These are phyloP conservation scores for Epirrhoe alternata DNA, from an alignment of 2,888 invertebrate species.

Conservation along the genomic window DNA sequence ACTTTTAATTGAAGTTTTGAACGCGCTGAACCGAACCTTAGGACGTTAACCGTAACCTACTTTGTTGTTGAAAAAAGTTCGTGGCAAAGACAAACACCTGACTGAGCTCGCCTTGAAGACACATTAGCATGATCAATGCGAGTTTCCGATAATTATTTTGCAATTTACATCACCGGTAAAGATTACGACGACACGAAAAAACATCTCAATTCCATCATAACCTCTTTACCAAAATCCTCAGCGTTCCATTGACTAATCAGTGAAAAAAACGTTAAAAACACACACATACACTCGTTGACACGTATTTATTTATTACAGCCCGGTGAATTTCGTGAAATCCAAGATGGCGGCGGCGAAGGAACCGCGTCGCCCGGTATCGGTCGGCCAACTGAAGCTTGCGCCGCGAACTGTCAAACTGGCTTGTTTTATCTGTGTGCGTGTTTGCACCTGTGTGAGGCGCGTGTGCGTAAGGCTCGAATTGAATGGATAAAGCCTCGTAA, in stretches of 20 bases:
- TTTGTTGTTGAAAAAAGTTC: conserved; percentile 47
- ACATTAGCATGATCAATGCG: conserved; percentile 54
- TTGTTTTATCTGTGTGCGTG: conserved; percentile 59
- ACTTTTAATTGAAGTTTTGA: conserved; percentile 31
- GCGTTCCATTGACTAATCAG: conserved; percentile 39
- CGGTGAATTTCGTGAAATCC: conserved; percentile 64
- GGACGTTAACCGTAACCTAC: conserved; percentile 47
- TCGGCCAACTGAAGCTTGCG: conserved; percentile 77
- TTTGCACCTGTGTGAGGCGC: conserved; percentile 43
- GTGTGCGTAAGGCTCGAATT: conserved; percentile 71
- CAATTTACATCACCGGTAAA: conserved; percentile 72
- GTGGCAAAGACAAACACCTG: conserved; percentile 55
- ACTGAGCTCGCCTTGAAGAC: conserved; percentile 50
- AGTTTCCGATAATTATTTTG: conserved; percentile 71
- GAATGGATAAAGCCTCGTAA: conserved; percentile 62
- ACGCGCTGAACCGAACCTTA: conserved; percentile 43
- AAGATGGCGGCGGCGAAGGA: conserved; percentile 70
- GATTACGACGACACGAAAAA: conserved; percentile 41
- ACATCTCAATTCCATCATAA: conserved; percentile 37
- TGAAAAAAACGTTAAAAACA: conserved; percentile 53
- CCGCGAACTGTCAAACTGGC: conserved; percentile 80
- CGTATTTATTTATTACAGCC: conserved; percentile 72
- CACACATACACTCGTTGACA: conserved; percentile 66
- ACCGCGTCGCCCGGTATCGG: conserved; percentile 80
- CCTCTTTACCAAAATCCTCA: conserved; percentile 38